Conservation (phyloP, 2,797 vertebrate genomes). For the Protonibea diacanthus region DNA sequence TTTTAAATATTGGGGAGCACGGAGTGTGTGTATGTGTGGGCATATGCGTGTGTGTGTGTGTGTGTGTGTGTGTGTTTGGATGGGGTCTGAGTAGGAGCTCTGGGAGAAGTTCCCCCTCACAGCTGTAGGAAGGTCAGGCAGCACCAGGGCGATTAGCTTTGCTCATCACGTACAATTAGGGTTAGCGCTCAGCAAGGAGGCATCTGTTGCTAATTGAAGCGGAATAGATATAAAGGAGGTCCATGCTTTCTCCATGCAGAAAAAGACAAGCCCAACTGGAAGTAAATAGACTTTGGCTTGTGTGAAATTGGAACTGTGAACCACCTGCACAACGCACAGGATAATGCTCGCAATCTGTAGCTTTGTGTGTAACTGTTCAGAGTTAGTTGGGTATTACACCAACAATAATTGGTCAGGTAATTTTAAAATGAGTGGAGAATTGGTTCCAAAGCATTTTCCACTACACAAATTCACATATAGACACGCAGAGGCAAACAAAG, state of each 20-base stretch:
- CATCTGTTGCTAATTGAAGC: constrained; percentile 86
- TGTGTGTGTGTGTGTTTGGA: constrained; percentile 43
- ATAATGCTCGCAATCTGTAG: constrained; percentile 58
- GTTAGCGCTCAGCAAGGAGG: constrained; percentile 77
- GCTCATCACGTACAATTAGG: constrained; percentile 87
- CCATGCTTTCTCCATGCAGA: constrained; percentile 60
- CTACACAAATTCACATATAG: constrained; percentile 51
- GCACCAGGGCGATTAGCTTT: constrained; percentile 81
- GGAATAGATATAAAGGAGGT: constrained; percentile 80
- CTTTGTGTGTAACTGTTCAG: constrained; percentile 59
- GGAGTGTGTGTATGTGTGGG: constrained; percentile 25
- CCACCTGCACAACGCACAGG: constrained; percentile 80
- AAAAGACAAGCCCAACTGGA: constrained; percentile 74
- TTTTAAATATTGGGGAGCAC: constrained; percentile 72
- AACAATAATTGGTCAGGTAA: constrained; percentile 63
- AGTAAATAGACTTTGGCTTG: constrained; percentile 84
- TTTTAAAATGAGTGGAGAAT: constrained; percentile 68
- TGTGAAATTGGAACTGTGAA: constrained; percentile 85
- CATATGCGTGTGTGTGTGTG: too few species aligned
- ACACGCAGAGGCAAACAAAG: constrained; percentile 64
- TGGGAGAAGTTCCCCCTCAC: constrained; percentile 71
- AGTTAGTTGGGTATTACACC: constrained; percentile 63
- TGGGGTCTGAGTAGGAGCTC: constrained; percentile 57
- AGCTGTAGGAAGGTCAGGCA: constrained; percentile 82
- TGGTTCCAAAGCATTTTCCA: constrained; percentile 60